Base-by-base conservation (phyloP, 2,113 vertebrate genomes). In the Chrysemys picta region DNA sequence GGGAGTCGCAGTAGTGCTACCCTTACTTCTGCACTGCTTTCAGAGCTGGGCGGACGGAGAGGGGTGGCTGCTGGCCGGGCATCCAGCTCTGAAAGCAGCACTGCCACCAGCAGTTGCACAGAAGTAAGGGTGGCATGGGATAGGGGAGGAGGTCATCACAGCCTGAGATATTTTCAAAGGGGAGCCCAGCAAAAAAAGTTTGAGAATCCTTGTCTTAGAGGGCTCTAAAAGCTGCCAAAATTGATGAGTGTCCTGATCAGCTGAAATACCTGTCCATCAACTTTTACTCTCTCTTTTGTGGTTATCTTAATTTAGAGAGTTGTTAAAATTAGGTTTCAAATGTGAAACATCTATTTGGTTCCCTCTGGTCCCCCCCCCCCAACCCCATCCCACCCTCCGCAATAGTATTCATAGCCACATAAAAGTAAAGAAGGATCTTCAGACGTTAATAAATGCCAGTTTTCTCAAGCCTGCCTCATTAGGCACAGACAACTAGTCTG, bases 281-380 rank as follows among this genome's bases (percentile, higher is more conserved):
- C 69, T 91, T 92, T 93, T 95, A 19, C 42, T 65, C 56, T 75
- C n/a, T 24, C n/a, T 24, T 35, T 75, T 21, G 24, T 75, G 69
- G 10, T 75, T 75, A n/a, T 75, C 19, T 42, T 38, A 35, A 38
- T 38, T 69, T 72, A 75, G 19, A 38, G 19, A 42, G 21, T 42
- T 42, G 22, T 24, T 42, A 42, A 75, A 82, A 89, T 89, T 86
- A 89, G 56, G 88, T 95, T 84, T 76, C 53, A 92, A 57, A 83
- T 92, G 89, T 75, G 69, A 75, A 75, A 75, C 14, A 16, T 10
- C 38, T 56, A 80, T 72, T 82, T 62, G 3, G 78, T 95, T 96
- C 94, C 13, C 29, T 88, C 65, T 86, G 79, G 80, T 88, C 38
- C 88, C 93, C 52, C 89, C 94, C 56, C 16, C 87, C 92, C n/a